Evolutionary conservation across 2,888 invertebrate species (phyloP).

Genomic region (Eueremaeus valkanovi): DNA sequence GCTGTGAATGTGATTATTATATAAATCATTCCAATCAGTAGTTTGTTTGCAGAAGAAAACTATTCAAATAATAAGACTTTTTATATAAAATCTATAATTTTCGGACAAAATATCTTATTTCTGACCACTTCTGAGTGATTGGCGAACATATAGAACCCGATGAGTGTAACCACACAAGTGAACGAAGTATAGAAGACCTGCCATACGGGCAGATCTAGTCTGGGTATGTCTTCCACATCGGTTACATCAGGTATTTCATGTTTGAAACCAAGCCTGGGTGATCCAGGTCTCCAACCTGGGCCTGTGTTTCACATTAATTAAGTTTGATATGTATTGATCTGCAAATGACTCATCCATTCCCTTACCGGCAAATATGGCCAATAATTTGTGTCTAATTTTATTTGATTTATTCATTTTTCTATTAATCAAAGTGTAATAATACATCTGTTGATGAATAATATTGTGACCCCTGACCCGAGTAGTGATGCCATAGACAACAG

Average conservation of each 20-base stretch:
- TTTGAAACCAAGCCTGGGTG: conserved; percentile 67
- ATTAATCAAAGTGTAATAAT: conserved; percentile 66
- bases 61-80: not conserved
- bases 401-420: conserved; percentile 61
- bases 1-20: conserved; percentile 17
- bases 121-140: conserved; percentile 30
- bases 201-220: conserved; percentile 1
- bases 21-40: conserved; percentile 7
- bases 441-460: conserved; percentile 64
- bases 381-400: conserved; percentile 60
- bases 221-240: not conserved
- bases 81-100: not conserved
- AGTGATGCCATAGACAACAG: conserved; percentile 78
- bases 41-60: conserved; percentile 4
- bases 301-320: not conserved
- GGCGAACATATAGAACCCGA: conserved; percentile 23
- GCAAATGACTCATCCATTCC: not conserved
- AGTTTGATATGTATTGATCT: not conserved
- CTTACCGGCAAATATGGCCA: conserved; percentile 59
- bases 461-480: conserved; percentile 75
- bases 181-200: conserved; percentile 12
- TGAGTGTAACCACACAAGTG: not conserved
- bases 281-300: conserved; percentile 82
- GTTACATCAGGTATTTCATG: conserved; percentile 61
- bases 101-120: not conserved